Conservation (phyloP, 2,888 invertebrate species). For the Napeogenes inachia region DNA sequence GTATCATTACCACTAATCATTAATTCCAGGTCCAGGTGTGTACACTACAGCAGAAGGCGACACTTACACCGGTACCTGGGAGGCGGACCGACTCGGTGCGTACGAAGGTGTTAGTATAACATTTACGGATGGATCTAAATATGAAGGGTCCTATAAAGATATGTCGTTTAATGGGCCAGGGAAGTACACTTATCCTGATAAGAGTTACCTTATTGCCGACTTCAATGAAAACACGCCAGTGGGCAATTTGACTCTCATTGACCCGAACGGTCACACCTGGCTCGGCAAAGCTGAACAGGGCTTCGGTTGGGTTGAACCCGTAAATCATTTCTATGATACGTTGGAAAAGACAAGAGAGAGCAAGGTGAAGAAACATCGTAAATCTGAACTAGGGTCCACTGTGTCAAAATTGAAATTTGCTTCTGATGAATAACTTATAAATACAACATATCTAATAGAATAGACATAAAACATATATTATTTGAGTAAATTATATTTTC, state of each 20-base stretch:
- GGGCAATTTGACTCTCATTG: slow-evolving; percentile 59
- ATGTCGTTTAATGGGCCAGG: slow-evolving; percentile 70
- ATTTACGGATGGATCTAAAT: slow-evolving; percentile 69
- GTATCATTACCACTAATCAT: slow-evolving; percentile 5
- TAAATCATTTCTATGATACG: slow-evolving; percentile 63
- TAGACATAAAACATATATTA: too few relatives aligned
- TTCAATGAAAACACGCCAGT: slow-evolving; percentile 74
- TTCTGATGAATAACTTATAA: slow-evolving; percentile 3
- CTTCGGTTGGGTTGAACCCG: slow-evolving; percentile 58
- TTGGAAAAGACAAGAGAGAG: slow-evolving; percentile 44
- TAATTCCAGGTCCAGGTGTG: slow-evolving; percentile 62
- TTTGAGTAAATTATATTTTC: too few relatives aligned
- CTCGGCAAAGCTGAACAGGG: slow-evolving; percentile 62
- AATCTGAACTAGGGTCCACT: slow-evolving; percentile 7
- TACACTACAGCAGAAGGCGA: slow-evolving; percentile 79
- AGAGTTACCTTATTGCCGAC: slow-evolving; percentile 59
- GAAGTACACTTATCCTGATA: slow-evolving; percentile 72
- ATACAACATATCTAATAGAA: background rate
- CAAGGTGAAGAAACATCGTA: slow-evolving; percentile 18
- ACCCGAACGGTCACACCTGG: slow-evolving; percentile 76
- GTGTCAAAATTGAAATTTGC: slow-evolving; percentile 16
- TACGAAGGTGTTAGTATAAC: slow-evolving; percentile 50
- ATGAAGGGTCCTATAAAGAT: slow-evolving; percentile 67
- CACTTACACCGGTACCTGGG: slow-evolving; percentile 76
- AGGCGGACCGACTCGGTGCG: slow-evolving; percentile 66